Conservation (phyloP, 2,797 vertebrate species). For the Sitta carolinensis region DNA sequence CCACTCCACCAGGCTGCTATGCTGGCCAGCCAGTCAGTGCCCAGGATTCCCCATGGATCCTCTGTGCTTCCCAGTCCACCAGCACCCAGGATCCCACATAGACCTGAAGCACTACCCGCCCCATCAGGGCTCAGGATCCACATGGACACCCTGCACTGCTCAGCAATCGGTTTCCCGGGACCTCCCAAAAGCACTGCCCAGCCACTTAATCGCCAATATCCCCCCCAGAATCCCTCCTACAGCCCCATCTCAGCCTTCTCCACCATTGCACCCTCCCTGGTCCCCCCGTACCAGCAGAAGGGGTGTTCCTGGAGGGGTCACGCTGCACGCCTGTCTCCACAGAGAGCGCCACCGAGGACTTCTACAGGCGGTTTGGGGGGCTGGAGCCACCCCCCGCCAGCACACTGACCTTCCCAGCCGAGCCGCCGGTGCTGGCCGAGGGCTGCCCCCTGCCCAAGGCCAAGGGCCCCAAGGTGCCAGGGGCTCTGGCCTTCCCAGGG, state of each 20-base stretch:
- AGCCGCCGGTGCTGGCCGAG: conserved; percentile 80
- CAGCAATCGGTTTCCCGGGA: accelerated
- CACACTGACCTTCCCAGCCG: conserved; percentile 80
- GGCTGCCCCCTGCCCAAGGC: conserved; percentile 83
- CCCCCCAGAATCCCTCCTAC: not conserved
- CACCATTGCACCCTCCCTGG: not conserved
- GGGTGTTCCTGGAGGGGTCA: not conserved
- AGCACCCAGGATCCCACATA: not conserved
- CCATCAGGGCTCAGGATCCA: not conserved
- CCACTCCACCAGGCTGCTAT: not conserved
- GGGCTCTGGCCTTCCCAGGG: conserved; percentile 67
- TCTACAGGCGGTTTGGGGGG: conserved; percentile 86
- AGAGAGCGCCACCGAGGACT: conserved; percentile 84
- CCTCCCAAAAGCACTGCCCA: not conserved
- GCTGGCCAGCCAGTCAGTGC: not conserved
- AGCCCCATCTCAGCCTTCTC: not conserved
- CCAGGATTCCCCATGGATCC: accelerated
- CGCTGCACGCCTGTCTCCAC: not conserved
- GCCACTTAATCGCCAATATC: not conserved
- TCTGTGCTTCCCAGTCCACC: not conserved
- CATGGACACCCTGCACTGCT: accelerated
- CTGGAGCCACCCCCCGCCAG: conserved; percentile 74
- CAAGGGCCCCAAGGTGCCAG: conserved; percentile 81
- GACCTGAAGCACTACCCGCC: not conserved
- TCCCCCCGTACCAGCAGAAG: not conserved